These are phyloP conservation scores for Atta cephalotes DNA, from an alignment of 1,140 invertebrate genomes.

Conservation along the genomic window DNA sequence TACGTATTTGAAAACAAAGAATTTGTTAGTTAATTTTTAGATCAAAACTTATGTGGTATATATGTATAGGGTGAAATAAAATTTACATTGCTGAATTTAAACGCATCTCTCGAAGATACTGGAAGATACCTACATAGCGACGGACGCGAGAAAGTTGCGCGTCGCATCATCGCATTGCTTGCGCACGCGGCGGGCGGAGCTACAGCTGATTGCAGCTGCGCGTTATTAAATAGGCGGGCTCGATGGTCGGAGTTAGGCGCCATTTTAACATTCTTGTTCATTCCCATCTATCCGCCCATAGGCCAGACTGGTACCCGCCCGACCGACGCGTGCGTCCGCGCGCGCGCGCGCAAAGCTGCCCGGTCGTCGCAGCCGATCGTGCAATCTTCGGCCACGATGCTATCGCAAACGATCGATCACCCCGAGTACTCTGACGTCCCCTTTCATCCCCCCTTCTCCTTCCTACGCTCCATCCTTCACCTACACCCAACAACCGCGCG, in stretches of 20 bases:
- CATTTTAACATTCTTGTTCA: slow-evolving; percentile 61
- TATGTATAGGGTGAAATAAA: too few relatives aligned
- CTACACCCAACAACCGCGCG: neutral
- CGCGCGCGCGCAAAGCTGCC: slow-evolving; percentile 34
- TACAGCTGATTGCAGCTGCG: slow-evolving; percentile 66
- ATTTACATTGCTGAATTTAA: too few relatives aligned
- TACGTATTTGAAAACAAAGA: too few relatives aligned
- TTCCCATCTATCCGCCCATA: slow-evolving; percentile 58
- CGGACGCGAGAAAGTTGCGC: slow-evolving; percentile 19
- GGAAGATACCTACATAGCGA: too few relatives aligned
- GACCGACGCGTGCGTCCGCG: slow-evolving; percentile 43
- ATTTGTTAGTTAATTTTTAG: too few relatives aligned
- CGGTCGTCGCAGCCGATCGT: neutral
- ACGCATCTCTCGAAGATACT: too few relatives aligned
- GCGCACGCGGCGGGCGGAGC: slow-evolving; percentile 63
- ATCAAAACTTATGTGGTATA: too few relatives aligned
- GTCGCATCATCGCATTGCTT: neutral
- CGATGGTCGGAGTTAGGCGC: slow-evolving; percentile 48
- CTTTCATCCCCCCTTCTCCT: slow-evolving; percentile 1
- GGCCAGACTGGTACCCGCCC: slow-evolving; percentile 58
- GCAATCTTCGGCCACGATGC: slow-evolving; percentile 55
- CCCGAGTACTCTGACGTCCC: slow-evolving; percentile 10
- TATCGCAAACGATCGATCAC: slow-evolving; percentile 69
- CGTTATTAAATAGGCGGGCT: slow-evolving; percentile 17
- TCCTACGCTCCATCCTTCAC: too few relatives aligned